Evolutionary conservation across 2,797 vertebrate species (phyloP).

Genomic region (Eurystomus glaucurus): DNA sequence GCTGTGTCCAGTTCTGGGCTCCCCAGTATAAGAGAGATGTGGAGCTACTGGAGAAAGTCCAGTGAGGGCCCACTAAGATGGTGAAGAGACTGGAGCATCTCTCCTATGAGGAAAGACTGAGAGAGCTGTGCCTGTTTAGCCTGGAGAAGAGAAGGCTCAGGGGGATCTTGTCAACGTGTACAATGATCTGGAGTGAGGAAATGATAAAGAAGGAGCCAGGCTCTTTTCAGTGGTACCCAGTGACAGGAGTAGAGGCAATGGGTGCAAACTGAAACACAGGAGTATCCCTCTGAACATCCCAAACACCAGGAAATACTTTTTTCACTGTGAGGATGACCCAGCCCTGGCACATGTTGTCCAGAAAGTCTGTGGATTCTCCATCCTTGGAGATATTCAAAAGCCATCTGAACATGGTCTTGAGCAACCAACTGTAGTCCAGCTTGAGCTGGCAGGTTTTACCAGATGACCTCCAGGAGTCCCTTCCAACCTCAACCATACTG

Average conservation of each 20-base stretch:
- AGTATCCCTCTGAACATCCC: not conserved
- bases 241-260: not conserved
- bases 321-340: not conserved
- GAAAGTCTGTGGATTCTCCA: not conserved
- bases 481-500: not conserved
- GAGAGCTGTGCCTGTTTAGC: not conserved
- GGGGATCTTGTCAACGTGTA: not conserved
- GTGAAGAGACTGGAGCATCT: not conserved
- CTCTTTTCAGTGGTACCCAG: not conserved
- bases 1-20: not conserved
- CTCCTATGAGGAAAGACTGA: not conserved
- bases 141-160: not conserved
- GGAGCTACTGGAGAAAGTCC: not conserved
- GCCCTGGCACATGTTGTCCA: not conserved
- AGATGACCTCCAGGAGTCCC: not conserved
- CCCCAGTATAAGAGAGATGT: not conserved
- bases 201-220: not conserved
- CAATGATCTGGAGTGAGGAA: not conserved
- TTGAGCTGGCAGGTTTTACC: not conserved
- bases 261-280: not conserved
- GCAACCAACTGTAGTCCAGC: not conserved
- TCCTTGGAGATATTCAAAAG: not conserved
- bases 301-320: not conserved
- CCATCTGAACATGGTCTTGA: not conserved
- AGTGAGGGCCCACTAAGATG: not conserved